Evolutionary conservation across 1,140 invertebrate species (phyloP).

Genomic region (Pogonus chalceus): DNA sequence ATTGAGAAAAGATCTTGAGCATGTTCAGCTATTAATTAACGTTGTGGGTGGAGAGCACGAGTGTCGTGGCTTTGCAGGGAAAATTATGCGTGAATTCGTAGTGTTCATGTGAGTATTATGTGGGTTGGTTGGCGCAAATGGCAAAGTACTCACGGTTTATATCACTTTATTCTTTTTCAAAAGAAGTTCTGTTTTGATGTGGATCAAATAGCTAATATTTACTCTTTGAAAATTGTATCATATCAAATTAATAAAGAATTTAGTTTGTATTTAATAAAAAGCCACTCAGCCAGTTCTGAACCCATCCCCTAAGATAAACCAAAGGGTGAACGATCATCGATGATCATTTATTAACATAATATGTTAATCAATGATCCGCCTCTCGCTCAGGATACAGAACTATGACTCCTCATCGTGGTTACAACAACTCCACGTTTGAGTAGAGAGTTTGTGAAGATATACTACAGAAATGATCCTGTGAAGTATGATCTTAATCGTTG

Average conservation of each 20-base stretch:
- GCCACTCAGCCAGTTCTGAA: slow-evolving; percentile 38
- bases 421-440: slow-evolving; percentile 32
- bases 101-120: neutral
- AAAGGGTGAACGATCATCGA: slow-evolving; percentile 41
- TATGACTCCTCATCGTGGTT: slow-evolving; percentile 40
- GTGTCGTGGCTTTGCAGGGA: neutral
- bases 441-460: slow-evolving; percentile 35
- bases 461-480: slow-evolving; percentile 47
- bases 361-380: slow-evolving; percentile 23
- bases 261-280: no score
- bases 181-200: no score
- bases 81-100: neutral
- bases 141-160: no score
- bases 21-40: neutral
- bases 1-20: neutral
- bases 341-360: slow-evolving; percentile 24
- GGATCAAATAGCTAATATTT: no score
- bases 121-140: no score
- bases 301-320: slow-evolving; percentile 25
- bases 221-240: no score
- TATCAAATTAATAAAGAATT: no score
- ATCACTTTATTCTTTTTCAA: no score
- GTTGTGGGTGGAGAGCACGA: neutral
- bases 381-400: slow-evolving; percentile 40
- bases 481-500: slow-evolving; percentile 47